Base-by-base conservation (phyloP, 2,888 invertebrate species). In the Volucella zonaria region DNA sequence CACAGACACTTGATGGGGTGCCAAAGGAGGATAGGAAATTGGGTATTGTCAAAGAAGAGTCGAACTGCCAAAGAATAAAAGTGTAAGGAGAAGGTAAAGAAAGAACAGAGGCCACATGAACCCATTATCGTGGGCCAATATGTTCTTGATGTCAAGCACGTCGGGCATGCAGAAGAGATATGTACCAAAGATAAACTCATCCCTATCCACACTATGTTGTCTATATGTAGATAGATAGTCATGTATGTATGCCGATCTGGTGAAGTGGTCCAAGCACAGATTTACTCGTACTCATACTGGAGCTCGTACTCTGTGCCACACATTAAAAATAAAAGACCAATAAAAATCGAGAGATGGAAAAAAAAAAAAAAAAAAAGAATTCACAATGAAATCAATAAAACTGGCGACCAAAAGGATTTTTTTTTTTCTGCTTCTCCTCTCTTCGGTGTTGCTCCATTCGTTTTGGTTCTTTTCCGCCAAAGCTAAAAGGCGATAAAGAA, bases 61-160 rank as follows among this genome's bases (percentile, higher is more conserved):
- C 31, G 31, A 31, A 31, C 31, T 31, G 31, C 31, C 31, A 31
- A 31, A 31, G 31, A 6, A 31, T 31, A 31, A 31, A 31, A 31
- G 59, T 43, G 45, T 10, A 18, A 54, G n/a, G 12, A 45, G 51
- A 52, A 52, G 15, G 51, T 54, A 14, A 64, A 31, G 38, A 18
- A 58, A 54, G 59, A 76, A 42, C 82, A 76, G 77, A 85, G 85
- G 81, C 83, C 85, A 81, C 85, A 77, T 85, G 85, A 85, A 81
- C 85, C 81, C 76, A 85, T 85, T 85, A 85, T 85, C 81, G 76
- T 77, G 85, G 85, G 85, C 80, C 85, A 85, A 85, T 85, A 85
- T 85, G 85, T 85, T 85, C 76, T 68, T 76, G 85, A 85, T 85
- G 85, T 85, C 85, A 85, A 85, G 81, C 81, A 85, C 81, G 85